Evolutionary conservation across 2,797 vertebrate species (phyloP), one percentile per base, ranked within the genome.

Genomic region (Vespertilio murinus): DNA sequence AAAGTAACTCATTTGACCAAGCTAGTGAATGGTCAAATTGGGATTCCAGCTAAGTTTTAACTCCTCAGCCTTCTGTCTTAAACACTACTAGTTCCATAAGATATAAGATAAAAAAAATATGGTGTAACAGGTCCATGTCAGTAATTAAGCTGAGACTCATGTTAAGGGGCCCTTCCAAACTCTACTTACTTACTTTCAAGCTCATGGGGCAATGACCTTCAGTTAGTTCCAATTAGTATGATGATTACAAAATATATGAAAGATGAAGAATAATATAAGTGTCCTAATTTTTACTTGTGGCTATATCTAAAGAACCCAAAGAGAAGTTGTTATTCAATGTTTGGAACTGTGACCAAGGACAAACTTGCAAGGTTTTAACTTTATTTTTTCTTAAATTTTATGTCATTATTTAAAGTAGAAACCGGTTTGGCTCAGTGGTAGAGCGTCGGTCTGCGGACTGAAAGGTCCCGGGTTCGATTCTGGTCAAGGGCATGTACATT

Each of bases 311-410:
- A n/a, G 8, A 87, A 22, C 25, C 28, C 52, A 89, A 93, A 79
- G 12, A 69, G 59, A 91, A 85, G 28, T 64, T 91, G 28, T 64
- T 91, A 79, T 33, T 96, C 71, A 90, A 2, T 54, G 25, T 91
- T 80, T 84, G 71, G 40, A 85, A 91, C 47, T 67, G 28, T 84
- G 38, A 73, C 70, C 75, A 73, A 95, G 81, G 73, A 30, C 77
- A 95, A 80, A 84, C 13, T 85, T 38, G 28, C 61, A 95, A 77
- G 42, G 20, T 25, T 95, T 93, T 79, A 92, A 90, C 61, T 93
- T 87, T 92, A 35, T 54, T 54, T 22, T 54, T 54, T 23, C 10
- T 42, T 42, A 42, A 42, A 11, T 54, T 54, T 54, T 54, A 54
- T 54, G 22, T 54, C 23, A 54, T 54, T 54, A 20, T 54, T 54